A percentile compares a stretch with the other conserved stretches of the same genome.
phyloP scores from a whole-genome alignment of 2,888 invertebrate genomes.

The Itoplectis maculator region DNA sequence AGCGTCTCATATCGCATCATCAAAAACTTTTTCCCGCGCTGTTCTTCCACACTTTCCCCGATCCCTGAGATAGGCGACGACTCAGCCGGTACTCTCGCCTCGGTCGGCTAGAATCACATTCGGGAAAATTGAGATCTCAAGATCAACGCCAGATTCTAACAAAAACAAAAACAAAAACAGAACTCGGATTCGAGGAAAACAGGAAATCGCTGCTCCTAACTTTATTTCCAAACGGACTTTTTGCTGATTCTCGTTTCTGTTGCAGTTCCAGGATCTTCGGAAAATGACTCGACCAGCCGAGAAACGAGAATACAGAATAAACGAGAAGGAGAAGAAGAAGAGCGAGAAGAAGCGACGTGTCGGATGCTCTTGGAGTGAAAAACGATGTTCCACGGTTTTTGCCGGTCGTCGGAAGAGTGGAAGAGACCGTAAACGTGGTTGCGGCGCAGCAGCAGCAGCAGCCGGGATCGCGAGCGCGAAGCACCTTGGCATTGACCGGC shows the following conservation, averaged over 20 bases:
- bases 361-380: slow-evolving; percentile 19
- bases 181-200: not conserved
- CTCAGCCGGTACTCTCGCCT: not conserved
- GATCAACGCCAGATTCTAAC: no score
- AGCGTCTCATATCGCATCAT: slow-evolving; percentile 69
- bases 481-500: slow-evolving; percentile 84
- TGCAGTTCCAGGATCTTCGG: no score
- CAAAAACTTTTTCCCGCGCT: slow-evolving; percentile 67
- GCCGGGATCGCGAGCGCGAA: slow-evolving; percentile 75
- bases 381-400: slow-evolving; percentile 35
- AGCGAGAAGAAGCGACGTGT: not conserved
- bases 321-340: not conserved
- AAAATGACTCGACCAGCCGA: no score
- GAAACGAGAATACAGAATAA: no score
- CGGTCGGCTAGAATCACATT: no score
- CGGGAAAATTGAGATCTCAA: no score
- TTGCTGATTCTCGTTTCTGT: no score
- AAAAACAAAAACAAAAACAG: not conserved
- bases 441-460: slow-evolving; percentile 66
- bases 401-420: slow-evolving; percentile 34
- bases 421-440: slow-evolving; percentile 56
- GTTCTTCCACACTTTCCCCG: slow-evolving; percentile 68
- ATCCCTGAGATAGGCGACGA: not conserved
- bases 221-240: no score
- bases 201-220: no score